Conservation (phyloP, 2,113 vertebrate species). For the Myocastor coypus region DNA sequence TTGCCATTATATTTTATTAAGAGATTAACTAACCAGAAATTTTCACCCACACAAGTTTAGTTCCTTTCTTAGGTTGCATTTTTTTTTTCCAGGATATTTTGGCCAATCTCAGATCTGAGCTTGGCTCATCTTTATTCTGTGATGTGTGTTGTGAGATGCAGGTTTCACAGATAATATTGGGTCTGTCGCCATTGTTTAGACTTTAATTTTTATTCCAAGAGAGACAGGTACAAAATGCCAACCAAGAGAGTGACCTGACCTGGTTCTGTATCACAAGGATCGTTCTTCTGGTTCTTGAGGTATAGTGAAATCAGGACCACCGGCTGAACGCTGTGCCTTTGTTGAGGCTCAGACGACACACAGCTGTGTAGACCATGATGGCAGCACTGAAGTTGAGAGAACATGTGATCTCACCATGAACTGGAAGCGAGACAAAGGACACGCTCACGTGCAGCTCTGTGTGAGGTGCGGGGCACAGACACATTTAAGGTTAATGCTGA, state of each 20-base stretch:
- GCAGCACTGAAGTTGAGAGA: not conserved
- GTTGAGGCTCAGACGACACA: not conserved
- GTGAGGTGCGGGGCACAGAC: not conserved
- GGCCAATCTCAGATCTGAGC: not conserved
- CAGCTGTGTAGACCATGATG: not conserved
- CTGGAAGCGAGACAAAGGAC: not conserved
- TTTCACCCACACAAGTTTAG: not conserved
- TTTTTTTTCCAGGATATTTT: not conserved
- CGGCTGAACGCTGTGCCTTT: not conserved
- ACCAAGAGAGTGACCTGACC: not conserved
- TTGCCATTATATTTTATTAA: not conserved
- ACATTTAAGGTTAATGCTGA: not conserved
- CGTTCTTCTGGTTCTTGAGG: not conserved
- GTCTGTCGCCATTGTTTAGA: not conserved
- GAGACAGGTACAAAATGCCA: not conserved
- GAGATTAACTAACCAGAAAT: not conserved
- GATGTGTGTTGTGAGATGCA: not conserved
- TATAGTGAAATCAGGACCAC: not conserved
- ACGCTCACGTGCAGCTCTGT: not conserved
- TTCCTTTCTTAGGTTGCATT: not conserved
- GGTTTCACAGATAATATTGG: not conserved
- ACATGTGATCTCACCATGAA: not conserved
- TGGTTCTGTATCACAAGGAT: not conserved
- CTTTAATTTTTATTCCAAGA: conserved; percentile 1
- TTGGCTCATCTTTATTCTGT: not conserved